Evolutionary conservation across 2,888 invertebrate species (phyloP).

Genomic region (Nipponacmea schrenckii): DNA sequence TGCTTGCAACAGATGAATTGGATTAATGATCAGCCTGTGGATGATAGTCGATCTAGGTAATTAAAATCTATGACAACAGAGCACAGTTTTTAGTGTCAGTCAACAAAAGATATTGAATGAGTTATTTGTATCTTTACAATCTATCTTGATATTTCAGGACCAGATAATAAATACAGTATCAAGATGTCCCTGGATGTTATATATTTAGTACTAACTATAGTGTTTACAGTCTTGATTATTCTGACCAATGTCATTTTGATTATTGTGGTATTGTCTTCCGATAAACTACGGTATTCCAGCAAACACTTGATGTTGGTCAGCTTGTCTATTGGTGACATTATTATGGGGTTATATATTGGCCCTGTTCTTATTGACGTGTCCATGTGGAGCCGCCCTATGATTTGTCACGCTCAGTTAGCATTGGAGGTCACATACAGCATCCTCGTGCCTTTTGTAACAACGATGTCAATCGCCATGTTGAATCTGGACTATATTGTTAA

Average conservation of each 20-base stretch:
- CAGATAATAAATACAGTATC: neutral
- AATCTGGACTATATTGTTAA: neutral
- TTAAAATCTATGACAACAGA: too few species aligned
- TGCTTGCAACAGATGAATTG: too few species aligned
- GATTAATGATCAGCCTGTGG: too few species aligned
- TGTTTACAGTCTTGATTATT: neutral
- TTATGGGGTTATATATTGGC: neutral
- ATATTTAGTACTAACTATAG: neutral
- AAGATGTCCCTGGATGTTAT: neutral
- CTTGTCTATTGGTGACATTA: neutral
- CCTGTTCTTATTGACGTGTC: neutral
- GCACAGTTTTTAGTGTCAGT: too few species aligned
- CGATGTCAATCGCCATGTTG: neutral
- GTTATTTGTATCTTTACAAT: too few species aligned
- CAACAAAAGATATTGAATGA: too few species aligned
- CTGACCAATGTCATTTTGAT: neutral
- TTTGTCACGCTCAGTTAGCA: neutral
- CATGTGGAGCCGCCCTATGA: neutral
- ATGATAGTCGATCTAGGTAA: too few species aligned
- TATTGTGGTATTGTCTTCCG: neutral
- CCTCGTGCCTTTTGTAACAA: neutral
- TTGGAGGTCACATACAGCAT: neutral
- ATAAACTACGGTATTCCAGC: neutral
- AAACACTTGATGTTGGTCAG: neutral
- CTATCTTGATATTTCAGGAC: too few species aligned